These are phyloP conservation scores for Tridacna gigas DNA, from an alignment of 2,888 invertebrate species.

Conservation along the genomic window DNA sequence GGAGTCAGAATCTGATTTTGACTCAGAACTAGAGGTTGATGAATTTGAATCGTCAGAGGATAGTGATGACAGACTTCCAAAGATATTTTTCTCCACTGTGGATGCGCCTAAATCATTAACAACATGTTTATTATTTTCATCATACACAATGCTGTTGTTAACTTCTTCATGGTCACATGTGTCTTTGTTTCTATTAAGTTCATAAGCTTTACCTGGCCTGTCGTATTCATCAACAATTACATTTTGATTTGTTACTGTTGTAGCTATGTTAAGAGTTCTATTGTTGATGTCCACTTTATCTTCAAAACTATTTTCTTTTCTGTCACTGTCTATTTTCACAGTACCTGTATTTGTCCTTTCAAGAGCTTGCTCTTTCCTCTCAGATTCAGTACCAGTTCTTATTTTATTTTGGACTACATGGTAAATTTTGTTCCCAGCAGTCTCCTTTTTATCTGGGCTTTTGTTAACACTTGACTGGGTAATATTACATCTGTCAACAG, in stretches of 20 bases:
- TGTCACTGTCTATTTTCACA: neutral
- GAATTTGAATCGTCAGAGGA: slow-evolving; percentile 31
- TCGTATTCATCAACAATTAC: too few species aligned
- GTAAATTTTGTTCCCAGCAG: neutral
- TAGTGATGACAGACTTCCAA: slow-evolving; percentile 32
- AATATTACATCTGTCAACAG: neutral
- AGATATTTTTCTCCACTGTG: neutral
- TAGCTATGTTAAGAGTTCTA: neutral
- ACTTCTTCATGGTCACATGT: neutral
- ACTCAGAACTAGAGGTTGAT: slow-evolving; percentile 19
- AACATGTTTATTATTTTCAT: neutral
- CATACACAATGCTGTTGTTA: neutral
- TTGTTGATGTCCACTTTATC: neutral
- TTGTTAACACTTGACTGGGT: neutral
- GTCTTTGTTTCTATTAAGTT: neutral
- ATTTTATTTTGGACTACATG: neutral
- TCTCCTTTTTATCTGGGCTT: neutral
- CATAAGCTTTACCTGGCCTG: too few species aligned
- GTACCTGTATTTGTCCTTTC: neutral
- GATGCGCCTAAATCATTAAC: neutral
- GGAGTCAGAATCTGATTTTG: slow-evolving; percentile 24
- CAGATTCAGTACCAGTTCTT: neutral
- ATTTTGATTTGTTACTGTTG: neutral
- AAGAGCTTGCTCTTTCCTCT: neutral
- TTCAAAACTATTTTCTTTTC: neutral